Evolutionary conservation across 92 coral and sea anemone species (phyloP).

Genomic region (Zoanthus sansibaricus): DNA sequence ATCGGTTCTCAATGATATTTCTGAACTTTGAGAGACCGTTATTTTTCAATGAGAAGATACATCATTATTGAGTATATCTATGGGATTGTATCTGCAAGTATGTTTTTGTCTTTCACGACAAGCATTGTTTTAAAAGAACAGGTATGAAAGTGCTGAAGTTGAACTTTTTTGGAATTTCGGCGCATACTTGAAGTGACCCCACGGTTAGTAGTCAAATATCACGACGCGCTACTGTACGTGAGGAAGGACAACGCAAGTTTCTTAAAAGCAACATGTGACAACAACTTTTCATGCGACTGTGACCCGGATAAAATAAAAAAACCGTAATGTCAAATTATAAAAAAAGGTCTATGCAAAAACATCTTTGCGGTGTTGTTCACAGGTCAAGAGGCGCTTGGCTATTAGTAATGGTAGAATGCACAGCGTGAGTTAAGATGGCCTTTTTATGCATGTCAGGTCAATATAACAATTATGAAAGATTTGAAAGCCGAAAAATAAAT

Average conservation of each 20-base stretch:
- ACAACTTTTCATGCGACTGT: background rate
- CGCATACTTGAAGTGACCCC: background rate
- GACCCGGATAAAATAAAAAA: background rate
- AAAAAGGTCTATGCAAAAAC: background rate
- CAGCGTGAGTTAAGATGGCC: slow-evolving; percentile 5
- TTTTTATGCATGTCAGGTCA: background rate
- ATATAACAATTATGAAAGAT: background rate
- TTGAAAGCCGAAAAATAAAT: background rate
- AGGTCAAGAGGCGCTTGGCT: slow-evolving; percentile 27
- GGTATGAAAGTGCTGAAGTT: background rate
- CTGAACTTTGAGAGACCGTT: background rate
- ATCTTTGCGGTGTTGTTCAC: background rate
- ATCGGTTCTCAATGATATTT: background rate
- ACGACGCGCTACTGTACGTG: background rate
- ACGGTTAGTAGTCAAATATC: background rate
- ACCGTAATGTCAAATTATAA: slow-evolving; percentile 3
- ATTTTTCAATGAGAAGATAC: background rate
- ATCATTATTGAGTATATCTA: background rate
- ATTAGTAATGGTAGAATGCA: background rate
- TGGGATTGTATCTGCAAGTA: background rate
- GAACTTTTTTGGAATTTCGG: background rate
- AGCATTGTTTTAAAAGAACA: background rate
- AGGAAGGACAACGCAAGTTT: background rate
- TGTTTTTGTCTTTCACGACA: background rate
- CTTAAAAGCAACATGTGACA: background rate